Conservation (phyloP, 2,797 vertebrate species). For the Anguilla obscura region DNA sequence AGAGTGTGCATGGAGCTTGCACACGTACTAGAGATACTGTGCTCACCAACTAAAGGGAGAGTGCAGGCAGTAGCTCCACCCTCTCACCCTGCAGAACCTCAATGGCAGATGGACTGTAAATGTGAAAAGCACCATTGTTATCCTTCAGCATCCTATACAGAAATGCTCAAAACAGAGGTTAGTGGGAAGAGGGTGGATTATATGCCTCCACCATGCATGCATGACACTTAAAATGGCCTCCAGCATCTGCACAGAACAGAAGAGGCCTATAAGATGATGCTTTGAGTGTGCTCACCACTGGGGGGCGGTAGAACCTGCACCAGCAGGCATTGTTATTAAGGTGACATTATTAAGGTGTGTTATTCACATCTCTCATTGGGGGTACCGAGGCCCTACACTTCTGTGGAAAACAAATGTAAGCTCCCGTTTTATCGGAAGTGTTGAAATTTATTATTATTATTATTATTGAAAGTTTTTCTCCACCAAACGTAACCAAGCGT, state of each 20-base stretch:
- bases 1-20: not conserved
- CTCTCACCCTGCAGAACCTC: not conserved
- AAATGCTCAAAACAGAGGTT: not conserved
- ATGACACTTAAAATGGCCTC: not conserved
- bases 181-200: not conserved
- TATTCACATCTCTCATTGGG: not conserved
- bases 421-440: not conserved
- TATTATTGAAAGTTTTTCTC: not conserved
- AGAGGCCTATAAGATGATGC: not conserved
- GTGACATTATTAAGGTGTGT: not conserved
- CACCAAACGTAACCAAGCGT: not conserved
- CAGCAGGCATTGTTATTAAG: not conserved
- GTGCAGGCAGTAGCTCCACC: not conserved
- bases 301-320: not conserved
- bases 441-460: not conserved
- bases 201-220: not conserved
- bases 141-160: not conserved
- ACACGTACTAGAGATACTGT: not conserved
- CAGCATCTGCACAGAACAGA: not conserved
- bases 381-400: not conserved
- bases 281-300: not conserved
- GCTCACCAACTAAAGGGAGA: not conserved
- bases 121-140: not conserved
- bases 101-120: not conserved
- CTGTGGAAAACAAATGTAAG: not conserved